phyloP scores from a whole-genome alignment of 2,113 vertebrate genomes.

The Helogale parvula region DNA sequence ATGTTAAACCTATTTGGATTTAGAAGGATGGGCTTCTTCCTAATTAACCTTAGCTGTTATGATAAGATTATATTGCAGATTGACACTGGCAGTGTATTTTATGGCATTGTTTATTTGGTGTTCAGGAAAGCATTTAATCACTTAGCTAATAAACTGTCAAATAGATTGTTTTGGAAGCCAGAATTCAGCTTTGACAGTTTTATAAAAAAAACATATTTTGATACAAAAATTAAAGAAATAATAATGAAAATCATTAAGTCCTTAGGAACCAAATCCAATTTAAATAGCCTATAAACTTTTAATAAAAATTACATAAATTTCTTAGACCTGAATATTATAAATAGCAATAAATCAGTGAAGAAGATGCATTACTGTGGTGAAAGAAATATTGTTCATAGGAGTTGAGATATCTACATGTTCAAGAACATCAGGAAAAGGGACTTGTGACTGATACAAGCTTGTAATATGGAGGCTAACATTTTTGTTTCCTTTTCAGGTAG shows the following conservation, averaged over 20 bases:
- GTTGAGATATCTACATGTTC: not conserved
- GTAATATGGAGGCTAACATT: not conserved
- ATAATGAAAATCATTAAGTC: not conserved
- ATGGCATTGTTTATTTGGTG: conserved; percentile 79
- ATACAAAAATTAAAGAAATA: conserved; percentile 60
- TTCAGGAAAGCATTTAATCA: conserved; percentile 77
- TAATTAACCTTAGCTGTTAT: conserved; percentile 84
- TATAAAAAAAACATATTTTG: conserved; percentile 61
- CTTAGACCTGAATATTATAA: not conserved
- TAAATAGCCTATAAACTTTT: not conserved
- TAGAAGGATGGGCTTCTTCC: conserved; percentile 81
- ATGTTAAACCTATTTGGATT: conserved; percentile 82
- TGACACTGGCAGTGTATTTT: conserved; percentile 82
- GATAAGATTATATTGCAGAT: conserved; percentile 80
- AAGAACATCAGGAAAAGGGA: not conserved
- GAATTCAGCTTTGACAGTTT: conserved; percentile 8
- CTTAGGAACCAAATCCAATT: not conserved
- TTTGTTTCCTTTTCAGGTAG: not conserved
- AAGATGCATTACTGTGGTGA: not conserved
- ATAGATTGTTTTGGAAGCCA: not conserved
- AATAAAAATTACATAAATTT: not conserved
- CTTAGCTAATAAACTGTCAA: conserved; percentile 59
- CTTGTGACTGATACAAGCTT: not conserved
- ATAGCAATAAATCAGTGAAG: not conserved
- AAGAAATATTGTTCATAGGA: not conserved